A percentile compares a stretch with the other conserved stretches of the same genome.
These are phyloP conservation scores for Acanthurus lineatus DNA, from an alignment of 2,797 vertebrate genomes.

Conservation along the genomic window DNA sequence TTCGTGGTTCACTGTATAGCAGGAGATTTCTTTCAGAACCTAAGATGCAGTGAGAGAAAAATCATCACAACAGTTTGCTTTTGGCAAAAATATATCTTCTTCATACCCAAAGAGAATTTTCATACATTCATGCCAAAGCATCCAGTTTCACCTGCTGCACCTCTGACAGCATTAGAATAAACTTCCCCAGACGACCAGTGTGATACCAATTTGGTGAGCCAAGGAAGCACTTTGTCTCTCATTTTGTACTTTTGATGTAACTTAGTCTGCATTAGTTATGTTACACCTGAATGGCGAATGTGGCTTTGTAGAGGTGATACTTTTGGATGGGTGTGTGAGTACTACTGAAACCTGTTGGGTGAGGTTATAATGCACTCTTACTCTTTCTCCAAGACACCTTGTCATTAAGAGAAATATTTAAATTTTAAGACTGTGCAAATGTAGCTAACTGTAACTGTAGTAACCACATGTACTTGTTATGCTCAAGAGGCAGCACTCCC, in stretches of 20 bases:
- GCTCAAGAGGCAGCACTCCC: not conserved
- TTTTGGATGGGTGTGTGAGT: conserved; percentile 16
- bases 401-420: too few relatives aligned
- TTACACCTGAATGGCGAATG: conserved; percentile 79
- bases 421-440: too few relatives aligned
- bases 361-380: not conserved
- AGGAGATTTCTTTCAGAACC: conserved; percentile 99
- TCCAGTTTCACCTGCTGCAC: conserved; percentile 32
- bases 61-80: conserved; percentile 7
- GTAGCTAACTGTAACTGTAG: too few relatives aligned
- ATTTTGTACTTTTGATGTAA: conserved; percentile 30
- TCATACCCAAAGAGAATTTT: not conserved
- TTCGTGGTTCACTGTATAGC: conserved; percentile 97
- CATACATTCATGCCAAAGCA: not conserved
- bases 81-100: too few relatives aligned
- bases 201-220: conserved; percentile 29
- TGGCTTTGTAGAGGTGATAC: conserved; percentile 64
- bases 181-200: conserved; percentile 59
- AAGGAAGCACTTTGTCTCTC: conserved; percentile 29
- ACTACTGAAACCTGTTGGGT: conserved; percentile 19
- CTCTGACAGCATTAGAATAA: not conserved
- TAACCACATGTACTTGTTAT: not conserved
- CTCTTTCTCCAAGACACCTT: too few relatives aligned
- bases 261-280: conserved; percentile 69
- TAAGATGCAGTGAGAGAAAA: conserved; percentile 65